Percentiles rank a stretch among this genome's conserved stretches.
Conservation (phyloP, 2,113 vertebrate genomes). For the Cebidichthys violaceus region DNA sequence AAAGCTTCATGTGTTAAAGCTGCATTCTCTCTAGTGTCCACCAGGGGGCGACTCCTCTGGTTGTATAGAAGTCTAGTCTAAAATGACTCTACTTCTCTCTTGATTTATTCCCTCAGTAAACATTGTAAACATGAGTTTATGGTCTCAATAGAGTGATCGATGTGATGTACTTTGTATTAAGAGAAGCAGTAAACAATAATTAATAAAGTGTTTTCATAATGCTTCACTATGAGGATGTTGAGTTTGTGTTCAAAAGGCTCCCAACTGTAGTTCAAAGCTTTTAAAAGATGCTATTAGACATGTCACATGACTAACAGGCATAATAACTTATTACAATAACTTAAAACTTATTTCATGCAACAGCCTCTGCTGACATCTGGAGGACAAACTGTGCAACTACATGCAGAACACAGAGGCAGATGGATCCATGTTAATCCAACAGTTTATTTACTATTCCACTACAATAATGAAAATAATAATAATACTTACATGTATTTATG, state of each 20-base stretch:
- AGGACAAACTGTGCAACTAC: constrained; percentile 19
- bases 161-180: no score
- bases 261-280: not conserved
- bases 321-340: not conserved
- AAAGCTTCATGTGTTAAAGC: no score
- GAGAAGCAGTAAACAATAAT: no score
- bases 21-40: not conserved
- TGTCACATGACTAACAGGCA: not conserved
- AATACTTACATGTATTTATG: not conserved
- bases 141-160: no score
- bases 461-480: not conserved
- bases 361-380: constrained; percentile 36
- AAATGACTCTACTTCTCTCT: no score
- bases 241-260: no score
- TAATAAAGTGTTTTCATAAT: no score
- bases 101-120: no score
- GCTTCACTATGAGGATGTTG: no score
- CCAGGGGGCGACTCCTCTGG: not conserved
- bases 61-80: not conserved
- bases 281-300: not conserved
- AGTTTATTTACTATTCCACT: not conserved
- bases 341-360: not conserved
- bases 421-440: not conserved
- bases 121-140: no score
- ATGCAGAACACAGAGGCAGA: not conserved